Base-by-base conservation (phyloP, 92 coral and sea anemone species). In the Anthopleura xanthogrammica region DNA sequence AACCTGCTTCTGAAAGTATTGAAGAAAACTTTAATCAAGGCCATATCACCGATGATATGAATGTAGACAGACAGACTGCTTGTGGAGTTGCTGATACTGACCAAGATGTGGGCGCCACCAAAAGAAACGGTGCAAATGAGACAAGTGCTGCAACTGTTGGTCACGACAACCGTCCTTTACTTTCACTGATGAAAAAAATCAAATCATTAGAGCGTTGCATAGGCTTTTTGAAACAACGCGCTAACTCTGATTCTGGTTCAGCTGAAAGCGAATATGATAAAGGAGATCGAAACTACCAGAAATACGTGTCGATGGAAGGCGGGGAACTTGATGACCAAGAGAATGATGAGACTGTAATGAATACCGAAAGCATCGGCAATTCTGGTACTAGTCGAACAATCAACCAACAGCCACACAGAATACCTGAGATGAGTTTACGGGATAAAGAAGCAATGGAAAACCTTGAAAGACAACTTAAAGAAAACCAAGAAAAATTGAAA, bases 221-320 rank as follows among this genome's bases (percentile, higher is more conserved):
- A 36, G 11, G 1, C 20, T 23, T 14, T 36, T 68, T 29, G 43
- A 68, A 2, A 36, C 14, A 36, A 36, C 29, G 74, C 41, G 36
- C 42, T 4, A 12, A 16, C 11, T 52, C 83, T 3, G 54, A 6
- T 60, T 65, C 41, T 24, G 13, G 57, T 71, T 5, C 60, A 39
- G 29, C 22, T 42, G 75, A 62, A 39, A 80, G 65, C 22, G 74
- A 80, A 50, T 77, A 52, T 19, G 80, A 77, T n/a, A 77, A 77
- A 80, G 83, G 83, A 40, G 83, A 80, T 80, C 75, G 83, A 8
- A 60, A 60, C 23, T 60, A 80, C 54, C n/a, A 80, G 75, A 52
- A 41, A 9, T 60, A 16, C 74, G 13, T 64, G 40, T 62, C 76
- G 19, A 41, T 41, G 56, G 54, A 64, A 60, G 24, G 52, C 12